These are phyloP conservation scores for Eupithecia subfuscata DNA, from an alignment of 2,888 invertebrate species.

Conservation along the genomic window DNA sequence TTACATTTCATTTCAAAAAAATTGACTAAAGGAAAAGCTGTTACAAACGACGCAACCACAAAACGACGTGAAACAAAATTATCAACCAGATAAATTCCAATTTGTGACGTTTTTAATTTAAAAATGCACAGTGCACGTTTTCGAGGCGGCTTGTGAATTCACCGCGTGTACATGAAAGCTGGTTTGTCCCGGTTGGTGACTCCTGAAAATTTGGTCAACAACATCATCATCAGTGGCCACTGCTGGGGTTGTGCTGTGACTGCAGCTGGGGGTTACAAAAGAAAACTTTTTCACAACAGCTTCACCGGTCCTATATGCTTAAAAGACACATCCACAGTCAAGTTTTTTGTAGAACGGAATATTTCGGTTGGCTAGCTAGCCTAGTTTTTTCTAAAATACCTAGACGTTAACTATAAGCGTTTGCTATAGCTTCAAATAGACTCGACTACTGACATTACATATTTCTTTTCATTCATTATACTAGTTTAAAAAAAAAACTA, in stretches of 20 bases:
- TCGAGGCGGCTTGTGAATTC: slow-evolving; percentile 19
- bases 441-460: no score
- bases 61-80: slow-evolving; percentile 20
- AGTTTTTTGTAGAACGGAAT: no score
- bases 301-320: no score
- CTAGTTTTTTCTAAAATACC: no score
- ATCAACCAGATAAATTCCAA: slow-evolving; percentile 29
- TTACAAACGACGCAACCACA: not conserved
- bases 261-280: no score
- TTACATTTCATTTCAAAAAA: not conserved
- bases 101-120: slow-evolving; percentile 34
- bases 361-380: no score
- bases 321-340: not conserved
- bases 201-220: slow-evolving; percentile 16
- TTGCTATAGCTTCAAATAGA: no score
- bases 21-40: not conserved
- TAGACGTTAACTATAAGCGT: no score
- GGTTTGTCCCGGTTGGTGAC: slow-evolving; percentile 21
- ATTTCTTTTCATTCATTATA: no score
- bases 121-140: slow-evolving; percentile 30
- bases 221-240: not conserved
- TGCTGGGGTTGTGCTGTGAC: no score
- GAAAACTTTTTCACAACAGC: no score
- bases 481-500: no score
- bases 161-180: slow-evolving; percentile 17